These are phyloP conservation scores for Platichthys stellatus DNA, from an alignment of 2,113 vertebrate genomes.

Conservation along the genomic window DNA sequence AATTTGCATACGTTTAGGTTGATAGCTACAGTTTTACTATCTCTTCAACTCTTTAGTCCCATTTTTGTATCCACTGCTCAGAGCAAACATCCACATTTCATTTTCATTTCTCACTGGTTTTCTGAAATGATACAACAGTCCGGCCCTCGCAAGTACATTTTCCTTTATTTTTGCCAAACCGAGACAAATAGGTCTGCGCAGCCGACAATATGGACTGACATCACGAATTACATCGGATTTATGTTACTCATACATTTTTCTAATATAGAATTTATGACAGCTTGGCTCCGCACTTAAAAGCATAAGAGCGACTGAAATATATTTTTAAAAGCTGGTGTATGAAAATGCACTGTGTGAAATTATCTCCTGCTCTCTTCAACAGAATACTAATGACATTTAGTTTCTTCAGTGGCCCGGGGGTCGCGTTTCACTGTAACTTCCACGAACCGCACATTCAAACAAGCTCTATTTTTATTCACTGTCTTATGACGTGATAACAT, in stretches of 20 bases:
- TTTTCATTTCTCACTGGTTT: neutral
- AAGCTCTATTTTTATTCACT: constrained; percentile 34
- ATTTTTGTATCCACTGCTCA: no score
- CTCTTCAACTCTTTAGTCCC: no score
- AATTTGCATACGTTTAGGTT: constrained; percentile 37
- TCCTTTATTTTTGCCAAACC: constrained; percentile 30
- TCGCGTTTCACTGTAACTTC: constrained; percentile 35
- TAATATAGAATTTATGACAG: constrained; percentile 18
- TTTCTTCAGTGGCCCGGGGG: constrained; percentile 15
- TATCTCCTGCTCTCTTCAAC: constrained; percentile 9
- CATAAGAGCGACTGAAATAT: constrained; percentile 10
- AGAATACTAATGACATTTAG: constrained; percentile 37
- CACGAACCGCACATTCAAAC: constrained; percentile 35
- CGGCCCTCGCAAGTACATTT: neutral
- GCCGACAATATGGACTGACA: constrained; percentile 14
- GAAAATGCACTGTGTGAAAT: neutral
- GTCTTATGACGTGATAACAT: constrained; percentile 44
- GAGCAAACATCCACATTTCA: no score
- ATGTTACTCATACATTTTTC: neutral
- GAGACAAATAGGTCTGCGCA: constrained; percentile 8
- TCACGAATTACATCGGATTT: constrained; percentile 20
- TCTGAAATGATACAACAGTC: neutral
- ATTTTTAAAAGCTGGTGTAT: constrained; percentile 19
- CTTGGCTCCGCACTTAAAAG: constrained; percentile 1
- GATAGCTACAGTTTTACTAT: no score